Percentiles rank a stretch among this genome's conserved stretches.
Conservation (phyloP, 2,113 vertebrate genomes). For the Ictalurus furcatus region DNA sequence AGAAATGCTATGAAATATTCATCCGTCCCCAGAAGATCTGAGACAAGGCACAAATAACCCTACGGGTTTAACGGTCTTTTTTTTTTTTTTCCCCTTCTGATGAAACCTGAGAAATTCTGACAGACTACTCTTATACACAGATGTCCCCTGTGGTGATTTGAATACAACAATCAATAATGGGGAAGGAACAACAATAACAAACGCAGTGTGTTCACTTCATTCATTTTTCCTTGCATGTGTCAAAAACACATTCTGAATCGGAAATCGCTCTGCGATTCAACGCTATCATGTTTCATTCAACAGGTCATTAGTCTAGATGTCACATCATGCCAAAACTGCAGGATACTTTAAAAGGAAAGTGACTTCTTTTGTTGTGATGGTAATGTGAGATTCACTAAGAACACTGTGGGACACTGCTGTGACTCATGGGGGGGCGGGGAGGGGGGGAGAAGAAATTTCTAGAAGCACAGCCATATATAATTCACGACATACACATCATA, state of each 20-base stretch:
- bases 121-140: slow-evolving; percentile 13
- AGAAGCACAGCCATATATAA: slow-evolving; percentile 6
- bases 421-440: neutral
- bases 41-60: slow-evolving; percentile 22
- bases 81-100: neutral
- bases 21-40: slow-evolving; percentile 25
- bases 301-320: slow-evolving; percentile 47
- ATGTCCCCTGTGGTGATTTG: neutral
- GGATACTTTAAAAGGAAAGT: slow-evolving; percentile 1
- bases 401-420: slow-evolving; percentile 19
- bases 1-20: slow-evolving; percentile 51
- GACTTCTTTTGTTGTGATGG: slow-evolving; percentile 7
- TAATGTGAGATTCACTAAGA: slow-evolving; percentile 24
- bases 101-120: slow-evolving; percentile 18
- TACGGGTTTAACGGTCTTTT: neutral
- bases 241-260: slow-evolving; percentile 11
- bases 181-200: neutral
- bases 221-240: neutral
- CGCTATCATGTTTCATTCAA: slow-evolving; percentile 44
- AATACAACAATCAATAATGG: slow-evolving; percentile 15
- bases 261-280: slow-evolving; percentile 16
- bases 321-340: slow-evolving; percentile 7
- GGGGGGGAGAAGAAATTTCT: no score
- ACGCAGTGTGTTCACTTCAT: neutral
- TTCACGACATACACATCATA: neutral